A percentile compares a stretch with the other conserved stretches of the same genome.
Evolutionary conservation across 2,797 vertebrate species (phyloP).

Genomic region (Aythya fuligula): DNA sequence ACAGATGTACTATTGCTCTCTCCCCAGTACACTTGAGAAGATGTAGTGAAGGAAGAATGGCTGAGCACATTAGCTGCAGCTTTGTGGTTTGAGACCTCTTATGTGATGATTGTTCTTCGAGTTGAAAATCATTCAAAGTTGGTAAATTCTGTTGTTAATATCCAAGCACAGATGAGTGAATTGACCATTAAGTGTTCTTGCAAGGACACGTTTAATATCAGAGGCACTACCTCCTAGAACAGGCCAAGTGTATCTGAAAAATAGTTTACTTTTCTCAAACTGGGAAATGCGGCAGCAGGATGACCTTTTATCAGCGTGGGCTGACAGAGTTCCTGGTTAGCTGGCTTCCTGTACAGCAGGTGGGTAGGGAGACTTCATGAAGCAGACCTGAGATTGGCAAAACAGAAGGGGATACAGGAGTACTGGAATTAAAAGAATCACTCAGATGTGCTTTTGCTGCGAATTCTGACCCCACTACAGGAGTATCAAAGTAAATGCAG

Average conservation of each 20-base stretch:
- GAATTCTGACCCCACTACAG: neutral
- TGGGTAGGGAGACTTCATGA: neutral
- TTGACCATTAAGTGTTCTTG: neutral
- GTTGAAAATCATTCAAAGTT: neutral
- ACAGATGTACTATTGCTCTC: neutral
- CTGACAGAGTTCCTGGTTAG: neutral
- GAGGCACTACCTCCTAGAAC: neutral
- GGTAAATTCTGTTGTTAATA: neutral
- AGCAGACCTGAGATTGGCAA: neutral
- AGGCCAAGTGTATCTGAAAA: neutral
- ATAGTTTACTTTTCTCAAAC: neutral
- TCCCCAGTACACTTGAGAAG: neutral
- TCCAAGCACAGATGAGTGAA: neutral
- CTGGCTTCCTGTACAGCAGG: rapidly evolving
- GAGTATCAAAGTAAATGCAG: no score
- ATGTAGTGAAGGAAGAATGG: neutral
- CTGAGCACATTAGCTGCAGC: neutral
- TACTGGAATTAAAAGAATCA: neutral
- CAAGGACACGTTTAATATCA: neutral
- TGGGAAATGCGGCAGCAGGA: rapidly evolving
- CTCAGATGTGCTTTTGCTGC: neutral
- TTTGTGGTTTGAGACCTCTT: neutral
- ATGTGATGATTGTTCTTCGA: neutral
- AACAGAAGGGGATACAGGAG: neutral
- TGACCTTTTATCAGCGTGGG: neutral